phyloP scores from a whole-genome alignment of 2,113 vertebrate species.

The Excalfactoria chinensis region DNA sequence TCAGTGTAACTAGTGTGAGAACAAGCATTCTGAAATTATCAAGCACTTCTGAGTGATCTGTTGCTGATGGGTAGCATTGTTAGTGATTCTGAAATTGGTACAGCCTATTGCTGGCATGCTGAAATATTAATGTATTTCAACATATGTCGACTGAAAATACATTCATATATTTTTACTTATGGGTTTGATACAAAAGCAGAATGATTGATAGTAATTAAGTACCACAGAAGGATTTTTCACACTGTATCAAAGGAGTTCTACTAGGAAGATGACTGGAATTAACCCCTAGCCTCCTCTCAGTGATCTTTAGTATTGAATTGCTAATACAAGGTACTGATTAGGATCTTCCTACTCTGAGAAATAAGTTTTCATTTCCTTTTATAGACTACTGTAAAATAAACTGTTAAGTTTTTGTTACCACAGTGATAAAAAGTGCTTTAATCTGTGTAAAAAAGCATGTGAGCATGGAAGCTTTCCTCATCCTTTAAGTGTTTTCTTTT shows the following conservation, averaged over 20 bases:
- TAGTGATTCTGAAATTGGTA: neutral
- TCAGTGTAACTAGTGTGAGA: neutral
- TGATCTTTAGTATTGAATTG: conserved; percentile 3
- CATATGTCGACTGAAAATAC: neutral
- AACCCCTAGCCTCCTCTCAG: neutral
- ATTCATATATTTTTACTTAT: neutral
- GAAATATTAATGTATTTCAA: neutral
- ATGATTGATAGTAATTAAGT: neutral
- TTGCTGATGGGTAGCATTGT: neutral
- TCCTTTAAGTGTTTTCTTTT: neutral
- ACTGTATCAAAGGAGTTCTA: neutral
- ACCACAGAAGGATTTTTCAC: neutral
- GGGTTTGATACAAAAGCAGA: neutral
- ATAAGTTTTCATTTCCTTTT: neutral
- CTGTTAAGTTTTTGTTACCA: neutral
- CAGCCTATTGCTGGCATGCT: neutral
- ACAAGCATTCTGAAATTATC: neutral
- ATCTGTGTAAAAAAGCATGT: neutral
- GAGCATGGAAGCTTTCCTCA: neutral
- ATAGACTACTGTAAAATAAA: neutral
- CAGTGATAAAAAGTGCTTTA: neutral
- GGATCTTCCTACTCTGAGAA: neutral
- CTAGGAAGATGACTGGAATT: neutral
- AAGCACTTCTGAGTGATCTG: neutral
- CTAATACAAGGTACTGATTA: neutral